Evolutionary conservation across 1,140 invertebrate species (phyloP).

Genomic region (Tribolium castaneum): DNA sequence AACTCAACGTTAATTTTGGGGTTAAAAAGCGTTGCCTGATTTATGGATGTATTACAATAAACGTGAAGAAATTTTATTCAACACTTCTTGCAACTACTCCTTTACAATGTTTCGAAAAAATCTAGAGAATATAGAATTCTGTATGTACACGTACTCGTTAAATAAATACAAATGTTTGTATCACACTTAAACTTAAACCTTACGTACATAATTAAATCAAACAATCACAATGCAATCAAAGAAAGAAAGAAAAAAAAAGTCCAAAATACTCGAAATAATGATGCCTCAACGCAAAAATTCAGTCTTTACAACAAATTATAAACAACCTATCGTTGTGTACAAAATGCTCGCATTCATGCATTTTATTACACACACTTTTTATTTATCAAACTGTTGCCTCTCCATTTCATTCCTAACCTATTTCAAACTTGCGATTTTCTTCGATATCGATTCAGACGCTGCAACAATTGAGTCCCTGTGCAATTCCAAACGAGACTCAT

Average conservation of each 20-base stretch:
- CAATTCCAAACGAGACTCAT: constrained; percentile 63
- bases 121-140: background rate
- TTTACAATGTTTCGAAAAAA: constrained; percentile 8
- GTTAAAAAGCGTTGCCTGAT: too few species aligned
- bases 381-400: too few species aligned
- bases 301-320: constrained; percentile 18
- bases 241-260: background rate
- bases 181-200: constrained; percentile 28
- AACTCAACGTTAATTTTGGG: too few species aligned
- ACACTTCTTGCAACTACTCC: constrained; percentile 14
- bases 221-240: constrained; percentile 16
- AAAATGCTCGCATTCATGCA: too few species aligned
- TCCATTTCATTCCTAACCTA: constrained; percentile 39
- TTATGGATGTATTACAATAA: background rate
- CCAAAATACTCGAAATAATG: background rate
- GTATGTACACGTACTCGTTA: constrained; percentile 12
- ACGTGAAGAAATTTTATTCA: constrained; percentile 33
- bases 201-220: background rate
- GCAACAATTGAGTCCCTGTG: constrained; percentile 66
- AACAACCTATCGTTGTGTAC: background rate
- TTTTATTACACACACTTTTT: too few species aligned
- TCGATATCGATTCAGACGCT: constrained; percentile 66
- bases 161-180: constrained; percentile 19
- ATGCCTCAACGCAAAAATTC: background rate
- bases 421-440: constrained; percentile 68